phyloP scores from a whole-genome alignment of 2,888 invertebrate genomes.

The Cecidostiba fungosa region DNA sequence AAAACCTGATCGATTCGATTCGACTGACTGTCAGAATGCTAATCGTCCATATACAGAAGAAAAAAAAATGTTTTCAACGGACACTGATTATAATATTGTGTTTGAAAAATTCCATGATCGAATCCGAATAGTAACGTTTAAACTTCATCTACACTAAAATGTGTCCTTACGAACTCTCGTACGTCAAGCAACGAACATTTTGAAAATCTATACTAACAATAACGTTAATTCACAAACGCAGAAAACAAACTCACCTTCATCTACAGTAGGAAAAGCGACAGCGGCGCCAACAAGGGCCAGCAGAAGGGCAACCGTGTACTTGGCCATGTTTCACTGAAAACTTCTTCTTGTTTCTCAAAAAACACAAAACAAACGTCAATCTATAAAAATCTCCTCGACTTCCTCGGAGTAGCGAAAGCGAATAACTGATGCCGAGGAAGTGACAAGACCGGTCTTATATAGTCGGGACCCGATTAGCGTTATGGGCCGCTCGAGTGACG shows the following conservation, averaged over 20 bases:
- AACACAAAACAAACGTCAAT: neutral
- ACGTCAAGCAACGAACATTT: neutral
- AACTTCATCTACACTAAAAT: too few species aligned
- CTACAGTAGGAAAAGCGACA: neutral
- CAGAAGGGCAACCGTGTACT: constrained; percentile 17
- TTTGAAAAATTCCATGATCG: neutral
- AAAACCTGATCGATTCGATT: neutral
- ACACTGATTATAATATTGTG: neutral
- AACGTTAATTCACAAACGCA: neutral
- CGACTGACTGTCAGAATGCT: neutral
- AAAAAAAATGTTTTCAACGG: neutral
- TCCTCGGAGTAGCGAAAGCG: neutral
- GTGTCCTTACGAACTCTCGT: neutral
- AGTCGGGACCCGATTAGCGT: neutral
- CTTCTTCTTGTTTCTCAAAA: neutral
- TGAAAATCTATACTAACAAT: too few species aligned
- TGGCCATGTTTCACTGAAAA: constrained; percentile 17
- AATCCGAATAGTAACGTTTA: neutral
- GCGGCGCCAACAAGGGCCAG: neutral
- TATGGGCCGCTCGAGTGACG: neutral
- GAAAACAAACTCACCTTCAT: neutral
- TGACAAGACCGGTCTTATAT: neutral
- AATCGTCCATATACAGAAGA: neutral
- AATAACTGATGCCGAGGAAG: constrained; percentile 23
- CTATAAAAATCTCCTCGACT: neutral